Conservation (phyloP, 2,888 invertebrate genomes). For the Dorcus parallelipipedus region DNA sequence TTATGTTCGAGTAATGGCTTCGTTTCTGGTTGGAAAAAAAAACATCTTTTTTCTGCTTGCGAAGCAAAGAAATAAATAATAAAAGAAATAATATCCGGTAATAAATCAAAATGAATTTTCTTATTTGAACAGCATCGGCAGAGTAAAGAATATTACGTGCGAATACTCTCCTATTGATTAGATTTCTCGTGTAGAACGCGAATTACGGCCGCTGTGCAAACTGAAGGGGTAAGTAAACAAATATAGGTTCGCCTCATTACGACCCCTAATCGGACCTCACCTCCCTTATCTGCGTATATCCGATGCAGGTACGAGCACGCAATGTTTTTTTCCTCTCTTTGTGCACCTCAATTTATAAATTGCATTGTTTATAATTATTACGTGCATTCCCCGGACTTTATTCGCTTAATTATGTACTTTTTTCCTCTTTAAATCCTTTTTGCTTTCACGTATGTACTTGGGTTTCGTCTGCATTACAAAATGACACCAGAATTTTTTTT, state of each 20-base stretch:
- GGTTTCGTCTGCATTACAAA: too few relatives aligned
- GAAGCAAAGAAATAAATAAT: too few relatives aligned
- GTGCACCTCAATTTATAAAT: not conserved
- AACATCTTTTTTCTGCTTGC: too few relatives aligned
- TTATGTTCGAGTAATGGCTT: too few relatives aligned
- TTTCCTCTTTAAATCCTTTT: too few relatives aligned
- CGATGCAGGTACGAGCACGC: not conserved
- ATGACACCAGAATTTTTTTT: too few relatives aligned
- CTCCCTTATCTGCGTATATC: not conserved
- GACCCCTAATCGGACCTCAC: slow-evolving; percentile 32
- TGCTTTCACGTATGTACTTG: too few relatives aligned
- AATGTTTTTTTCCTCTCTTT: not conserved
- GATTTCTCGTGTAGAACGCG: slow-evolving; percentile 13
- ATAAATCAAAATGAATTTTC: slow-evolving; percentile 1
- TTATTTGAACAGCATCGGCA: not conserved
- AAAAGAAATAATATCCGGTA: not conserved
- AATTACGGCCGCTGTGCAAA: slow-evolving; percentile 22
- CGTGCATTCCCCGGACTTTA: not conserved
- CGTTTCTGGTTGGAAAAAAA: too few relatives aligned
- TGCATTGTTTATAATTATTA: not conserved
- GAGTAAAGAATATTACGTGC: slow-evolving; percentile 7
- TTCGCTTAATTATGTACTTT: not conserved
- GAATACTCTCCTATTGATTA: slow-evolving; percentile 5
- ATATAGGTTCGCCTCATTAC: slow-evolving; percentile 10
- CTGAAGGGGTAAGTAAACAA: slow-evolving; percentile 24